These are phyloP conservation scores for Meiosimyza platycephala DNA, from an alignment of 2,888 invertebrate genomes.

Conservation along the genomic window DNA sequence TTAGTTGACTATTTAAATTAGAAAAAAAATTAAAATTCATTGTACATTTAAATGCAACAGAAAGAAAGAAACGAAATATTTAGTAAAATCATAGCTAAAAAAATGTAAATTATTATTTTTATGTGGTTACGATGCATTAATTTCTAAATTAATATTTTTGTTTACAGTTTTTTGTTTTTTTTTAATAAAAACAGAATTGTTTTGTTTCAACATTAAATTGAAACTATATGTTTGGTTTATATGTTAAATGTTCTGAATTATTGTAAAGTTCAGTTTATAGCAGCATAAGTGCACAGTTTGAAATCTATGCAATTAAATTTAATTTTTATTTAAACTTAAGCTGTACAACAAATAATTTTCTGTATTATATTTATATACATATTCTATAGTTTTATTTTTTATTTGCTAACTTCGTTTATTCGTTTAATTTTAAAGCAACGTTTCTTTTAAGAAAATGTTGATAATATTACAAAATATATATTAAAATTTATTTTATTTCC, in stretches of 20 bases:
- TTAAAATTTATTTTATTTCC: slow-evolving; percentile 23
- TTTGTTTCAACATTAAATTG: no score
- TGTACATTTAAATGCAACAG: background rate
- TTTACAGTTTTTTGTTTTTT: background rate
- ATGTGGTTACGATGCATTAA: background rate
- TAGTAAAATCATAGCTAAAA: slow-evolving; percentile 7
- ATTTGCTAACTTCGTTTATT: slow-evolving; percentile 4
- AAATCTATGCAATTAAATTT: no score
- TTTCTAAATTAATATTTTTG: background rate
- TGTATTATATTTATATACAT: no score
- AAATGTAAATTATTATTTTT: slow-evolving; percentile 1
- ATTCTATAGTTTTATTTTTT: slow-evolving; percentile 5
- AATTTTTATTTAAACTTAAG: no score
- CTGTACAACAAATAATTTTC: no score
- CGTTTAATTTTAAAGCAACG: slow-evolving; percentile 17
- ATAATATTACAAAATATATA: slow-evolving; percentile 48
- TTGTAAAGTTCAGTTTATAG: no score
- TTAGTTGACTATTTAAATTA: slow-evolving; percentile 25
- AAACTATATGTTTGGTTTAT: no score
- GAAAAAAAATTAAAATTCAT: slow-evolving; percentile 38
- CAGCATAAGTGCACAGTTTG: no score
- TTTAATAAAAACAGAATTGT: no score
- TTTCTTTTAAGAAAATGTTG: slow-evolving; percentile 42
- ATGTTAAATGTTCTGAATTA: no score
- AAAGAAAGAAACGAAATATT: slow-evolving; percentile 1